Base-by-base conservation (phyloP, 2,113 vertebrate genomes). In the Cryptomyrus ogoouensis region DNA sequence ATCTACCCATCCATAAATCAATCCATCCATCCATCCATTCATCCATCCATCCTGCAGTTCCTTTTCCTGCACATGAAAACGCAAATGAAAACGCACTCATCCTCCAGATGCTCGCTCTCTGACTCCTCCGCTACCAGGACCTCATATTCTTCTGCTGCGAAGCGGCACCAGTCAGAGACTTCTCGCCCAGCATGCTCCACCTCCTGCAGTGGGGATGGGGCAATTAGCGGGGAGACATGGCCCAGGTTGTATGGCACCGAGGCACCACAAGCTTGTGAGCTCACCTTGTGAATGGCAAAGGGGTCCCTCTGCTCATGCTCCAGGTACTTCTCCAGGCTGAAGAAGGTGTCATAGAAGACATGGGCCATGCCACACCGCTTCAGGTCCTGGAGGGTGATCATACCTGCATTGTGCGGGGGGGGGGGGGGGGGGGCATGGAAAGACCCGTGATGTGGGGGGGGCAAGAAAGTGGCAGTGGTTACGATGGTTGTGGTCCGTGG, bases 261-360 rank as follows among this genome's bases (percentile, higher is more conserved):
- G n/a, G n/a, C 62, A 27, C n/a, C 62, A 31, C 62, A 31, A 12
- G n/a, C 10, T 70, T 31, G 9, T 12, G 10, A 70, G 62, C 13
- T 56, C 95, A 99, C 98, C 98, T 99, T 99, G 94, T 99, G 98
- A 94, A 99, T 95, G 83, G 98, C 97, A 96, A 99, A 99, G 50
- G 98, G 98, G 95, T 99, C 98, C 94, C 98, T 97, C 94, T 99
- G 98, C 92, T 99, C 98, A 66, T 99, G 98, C 95, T 99, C 98
- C 95, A 99, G 96, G 86, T 99, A 99, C 56, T 99, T 99, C 95
- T 99, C 98, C 93, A 99, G 95, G 93, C 99, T 99, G 93, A 99
- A 99, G 95, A 99, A 99, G 35, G 98, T 99, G 94, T 99, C 98
- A 80, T 97, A 98, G 94, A 99, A 99, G 88, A 99, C 97, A 90